Conservation (phyloP, 2,113 vertebrate species). For the Clinocottus analis region DNA sequence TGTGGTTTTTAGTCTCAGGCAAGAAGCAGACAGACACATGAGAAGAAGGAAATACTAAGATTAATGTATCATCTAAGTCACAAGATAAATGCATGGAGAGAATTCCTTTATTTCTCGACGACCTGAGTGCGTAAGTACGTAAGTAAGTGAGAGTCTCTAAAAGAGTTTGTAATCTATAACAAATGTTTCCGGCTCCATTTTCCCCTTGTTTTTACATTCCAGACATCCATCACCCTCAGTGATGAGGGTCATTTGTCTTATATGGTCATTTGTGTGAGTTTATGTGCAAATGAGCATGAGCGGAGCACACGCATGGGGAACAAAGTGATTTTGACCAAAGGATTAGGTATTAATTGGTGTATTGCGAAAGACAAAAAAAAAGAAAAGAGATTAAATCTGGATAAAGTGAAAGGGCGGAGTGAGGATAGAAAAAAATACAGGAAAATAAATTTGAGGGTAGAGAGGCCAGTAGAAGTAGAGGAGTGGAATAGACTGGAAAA, state of each 20-base stretch:
- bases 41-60: slow-evolving; percentile 23
- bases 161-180: slow-evolving; percentile 52
- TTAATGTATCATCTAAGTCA: slow-evolving; percentile 30
- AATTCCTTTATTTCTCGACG: slow-evolving; percentile 37
- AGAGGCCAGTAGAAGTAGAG: slow-evolving; percentile 34
- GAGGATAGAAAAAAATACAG: slow-evolving; percentile 62
- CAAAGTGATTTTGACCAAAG: slow-evolving; percentile 38
- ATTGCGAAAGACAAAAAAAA: slow-evolving; percentile 41
- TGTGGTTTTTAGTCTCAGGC: slow-evolving; percentile 40
- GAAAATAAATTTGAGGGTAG: slow-evolving; percentile 63
- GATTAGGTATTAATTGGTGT: slow-evolving; percentile 57
- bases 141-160: slow-evolving; percentile 32
- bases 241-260: slow-evolving; percentile 75
- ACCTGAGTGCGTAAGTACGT: slow-evolving; percentile 23
- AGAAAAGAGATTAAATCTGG: slow-evolving; percentile 61
- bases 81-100: slow-evolving; percentile 24
- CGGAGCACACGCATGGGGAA: slow-evolving; percentile 46
- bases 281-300: slow-evolving; percentile 31
- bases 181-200: slow-evolving; percentile 49
- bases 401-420: slow-evolving; percentile 67
- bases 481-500: slow-evolving; percentile 48
- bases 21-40: slow-evolving; percentile 35
- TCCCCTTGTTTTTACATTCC: slow-evolving; percentile 68
- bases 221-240: slow-evolving; percentile 61
- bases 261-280: slow-evolving; percentile 54